These are phyloP conservation scores for Eulithis prunata DNA, from an alignment of 2,888 invertebrate species.

Conservation along the genomic window DNA sequence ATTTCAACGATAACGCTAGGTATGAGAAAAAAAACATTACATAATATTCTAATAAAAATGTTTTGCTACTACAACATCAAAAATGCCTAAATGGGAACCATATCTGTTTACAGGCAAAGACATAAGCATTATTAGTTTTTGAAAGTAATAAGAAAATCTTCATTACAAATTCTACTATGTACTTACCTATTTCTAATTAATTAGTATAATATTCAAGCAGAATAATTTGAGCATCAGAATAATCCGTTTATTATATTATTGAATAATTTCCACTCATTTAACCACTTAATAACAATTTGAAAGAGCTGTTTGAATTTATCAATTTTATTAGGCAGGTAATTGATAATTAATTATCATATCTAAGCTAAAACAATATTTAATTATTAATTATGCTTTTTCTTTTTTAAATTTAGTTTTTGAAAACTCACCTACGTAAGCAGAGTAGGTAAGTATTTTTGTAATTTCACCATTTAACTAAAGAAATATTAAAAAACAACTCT, in stretches of 20 bases:
- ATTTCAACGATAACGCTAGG: background rate
- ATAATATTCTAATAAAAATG: constrained; percentile 16
- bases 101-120: constrained; percentile 59
- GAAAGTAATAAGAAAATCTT: background rate
- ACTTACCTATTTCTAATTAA: constrained; percentile 46
- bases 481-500: too few relatives aligned
- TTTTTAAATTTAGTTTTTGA: too few relatives aligned
- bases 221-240: constrained; percentile 80
- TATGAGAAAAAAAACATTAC: constrained; percentile 17
- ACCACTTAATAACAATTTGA: constrained; percentile 72
- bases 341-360: too few relatives aligned
- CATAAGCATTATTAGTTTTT: constrained; percentile 58
- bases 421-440: too few relatives aligned
- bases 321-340: background rate
- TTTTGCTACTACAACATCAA: constrained; percentile 22
- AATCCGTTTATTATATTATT: constrained; percentile 45
- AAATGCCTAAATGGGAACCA: constrained; percentile 17
- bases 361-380: too few relatives aligned
- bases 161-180: constrained; percentile 59
- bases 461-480: too few relatives aligned
- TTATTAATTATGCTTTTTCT: too few relatives aligned
- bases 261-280: constrained; percentile 66
- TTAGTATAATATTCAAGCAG: constrained; percentile 61
- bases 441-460: too few relatives aligned
- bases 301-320: constrained; percentile 45